phyloP scores from a whole-genome alignment of 2,797 vertebrate genomes.

The Chelon labrosus region DNA sequence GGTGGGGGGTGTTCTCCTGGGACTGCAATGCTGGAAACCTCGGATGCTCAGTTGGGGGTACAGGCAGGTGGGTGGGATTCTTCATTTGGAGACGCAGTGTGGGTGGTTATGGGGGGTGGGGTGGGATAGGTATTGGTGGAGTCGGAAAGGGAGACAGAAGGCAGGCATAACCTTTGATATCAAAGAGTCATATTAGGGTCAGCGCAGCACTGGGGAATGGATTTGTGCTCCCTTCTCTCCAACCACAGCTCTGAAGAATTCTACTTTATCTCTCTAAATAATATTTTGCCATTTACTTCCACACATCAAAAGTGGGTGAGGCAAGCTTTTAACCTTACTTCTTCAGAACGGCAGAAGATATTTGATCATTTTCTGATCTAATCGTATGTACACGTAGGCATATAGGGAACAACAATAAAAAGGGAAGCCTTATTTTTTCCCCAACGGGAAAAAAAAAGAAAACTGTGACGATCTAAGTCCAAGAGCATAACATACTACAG shows the following conservation, averaged over 20 bases:
- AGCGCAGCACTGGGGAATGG: constrained; percentile 55
- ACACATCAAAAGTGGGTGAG: constrained; percentile 34
- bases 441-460: constrained; percentile 21
- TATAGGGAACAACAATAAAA: constrained; percentile 36
- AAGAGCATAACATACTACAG: not conserved
- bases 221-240: constrained; percentile 38
- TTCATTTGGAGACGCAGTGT: constrained; percentile 61
- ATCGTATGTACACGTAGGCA: constrained; percentile 35
- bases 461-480: not conserved
- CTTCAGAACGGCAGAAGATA: constrained; percentile 20
- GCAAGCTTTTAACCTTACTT: constrained; percentile 21
- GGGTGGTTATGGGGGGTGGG: constrained; percentile 55
- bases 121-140: constrained; percentile 8
- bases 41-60: constrained; percentile 76
- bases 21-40: constrained; percentile 68
- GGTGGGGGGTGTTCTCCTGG: constrained; percentile 55
- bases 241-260: constrained; percentile 46
- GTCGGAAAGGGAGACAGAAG: constrained; percentile 45
- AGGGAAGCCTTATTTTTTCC: not conserved
- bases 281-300: constrained; percentile 41
- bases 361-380: constrained; percentile 44
- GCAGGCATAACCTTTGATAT: constrained; percentile 71
- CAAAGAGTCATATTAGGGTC: constrained; percentile 65
- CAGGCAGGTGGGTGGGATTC: constrained; percentile 79
- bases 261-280: constrained; percentile 47